A percentile compares a stretch with the other conserved stretches of the same genome.
Conservation (phyloP, 1,140 invertebrate genomes). For the Portunus trituberculatus region DNA sequence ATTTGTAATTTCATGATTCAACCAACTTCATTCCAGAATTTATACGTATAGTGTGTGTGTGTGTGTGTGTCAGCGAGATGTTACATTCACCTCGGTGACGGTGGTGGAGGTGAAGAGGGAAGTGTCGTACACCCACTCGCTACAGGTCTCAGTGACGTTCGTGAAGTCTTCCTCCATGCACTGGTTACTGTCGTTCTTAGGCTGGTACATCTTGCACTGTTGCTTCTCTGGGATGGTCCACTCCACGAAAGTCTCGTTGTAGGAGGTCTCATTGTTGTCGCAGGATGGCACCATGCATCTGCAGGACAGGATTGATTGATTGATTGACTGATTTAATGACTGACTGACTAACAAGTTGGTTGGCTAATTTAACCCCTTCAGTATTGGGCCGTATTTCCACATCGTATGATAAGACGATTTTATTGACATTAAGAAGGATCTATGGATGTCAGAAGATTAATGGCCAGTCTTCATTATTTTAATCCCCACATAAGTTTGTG, state of each 20-base stretch:
- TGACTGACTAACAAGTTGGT: too few relatives aligned
- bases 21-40: too few relatives aligned
- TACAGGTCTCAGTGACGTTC: constrained; percentile 34
- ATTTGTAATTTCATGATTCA: too few relatives aligned
- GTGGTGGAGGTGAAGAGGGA: constrained; percentile 69
- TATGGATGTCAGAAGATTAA: too few relatives aligned
- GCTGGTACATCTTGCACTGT: constrained; percentile 13
- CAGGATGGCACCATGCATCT: constrained; percentile 73
- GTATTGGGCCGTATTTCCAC: too few relatives aligned
- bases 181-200: neutral
- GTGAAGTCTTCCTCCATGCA: constrained; percentile 48
- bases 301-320: neutral
- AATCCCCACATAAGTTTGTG: too few relatives aligned
- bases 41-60: neutral
- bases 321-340: too few relatives aligned
- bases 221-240: constrained; percentile 49
- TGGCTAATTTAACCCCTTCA: too few relatives aligned
- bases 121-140: constrained; percentile 66
- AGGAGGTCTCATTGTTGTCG: constrained; percentile 46
- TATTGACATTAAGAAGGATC: too few relatives aligned
- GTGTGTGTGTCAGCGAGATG: neutral
- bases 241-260: constrained; percentile 52
- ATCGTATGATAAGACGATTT: too few relatives aligned
- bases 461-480: too few relatives aligned
- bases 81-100: constrained; percentile 69